Conservation (phyloP, 37 sponge, comb jelly and placozoan species). For the Beroe forskalii region DNA sequence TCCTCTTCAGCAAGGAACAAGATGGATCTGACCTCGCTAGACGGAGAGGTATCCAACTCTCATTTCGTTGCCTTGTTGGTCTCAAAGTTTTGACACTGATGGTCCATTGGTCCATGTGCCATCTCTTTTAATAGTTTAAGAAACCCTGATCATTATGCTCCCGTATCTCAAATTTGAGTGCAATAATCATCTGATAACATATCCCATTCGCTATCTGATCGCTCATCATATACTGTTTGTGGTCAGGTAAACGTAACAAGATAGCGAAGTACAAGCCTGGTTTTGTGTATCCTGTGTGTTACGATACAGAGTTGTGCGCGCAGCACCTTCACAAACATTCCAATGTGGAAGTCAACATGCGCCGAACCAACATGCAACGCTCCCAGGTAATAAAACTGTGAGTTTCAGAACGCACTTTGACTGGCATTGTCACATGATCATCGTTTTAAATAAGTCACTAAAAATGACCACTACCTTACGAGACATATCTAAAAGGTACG, state of each 20-base stretch:
- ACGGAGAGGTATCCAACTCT: slow-evolving; percentile 28
- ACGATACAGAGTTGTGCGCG: slow-evolving; percentile 2
- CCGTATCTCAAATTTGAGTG: neutral
- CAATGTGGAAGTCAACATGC: slow-evolving; percentile 16
- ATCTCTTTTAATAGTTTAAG: too few species aligned
- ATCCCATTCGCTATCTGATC: neutral
- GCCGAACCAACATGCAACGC: neutral
- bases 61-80: too few species aligned
- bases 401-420: too few species aligned
- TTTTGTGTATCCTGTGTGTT: neutral
- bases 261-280: slow-evolving; percentile 9
- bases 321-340: slow-evolving; percentile 22
- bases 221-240: neutral
- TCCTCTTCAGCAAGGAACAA: slow-evolving; percentile 4
- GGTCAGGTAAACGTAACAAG: slow-evolving; percentile 37
- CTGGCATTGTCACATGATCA: too few species aligned
- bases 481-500: too few species aligned
- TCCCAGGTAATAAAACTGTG: too few species aligned
- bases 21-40: neutral
- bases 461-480: too few species aligned
- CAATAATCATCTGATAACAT: neutral
- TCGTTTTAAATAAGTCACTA: too few species aligned
- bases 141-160: too few species aligned
- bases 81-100: too few species aligned
- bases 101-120: too few species aligned